Evolutionary conservation across 1,140 invertebrate species (phyloP).

Genomic region (Papilio dardanus): DNA sequence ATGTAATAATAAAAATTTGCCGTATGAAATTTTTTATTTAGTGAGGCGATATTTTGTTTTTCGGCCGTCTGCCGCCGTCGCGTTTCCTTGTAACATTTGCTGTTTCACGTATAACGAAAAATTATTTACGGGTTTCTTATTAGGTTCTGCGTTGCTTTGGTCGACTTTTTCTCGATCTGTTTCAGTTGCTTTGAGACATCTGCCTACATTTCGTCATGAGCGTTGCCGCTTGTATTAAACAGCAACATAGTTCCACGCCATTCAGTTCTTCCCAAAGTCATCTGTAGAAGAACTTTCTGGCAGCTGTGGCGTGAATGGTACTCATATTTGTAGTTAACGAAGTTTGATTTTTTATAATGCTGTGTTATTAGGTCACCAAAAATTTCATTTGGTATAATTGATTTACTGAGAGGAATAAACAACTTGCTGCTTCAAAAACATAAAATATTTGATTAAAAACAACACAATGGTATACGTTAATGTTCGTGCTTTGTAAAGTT

Average conservation of each 20-base stretch:
- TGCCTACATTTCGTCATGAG: background rate
- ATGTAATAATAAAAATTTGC: slow-evolving; percentile 71
- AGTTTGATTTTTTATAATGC: no score
- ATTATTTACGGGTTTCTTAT: slow-evolving; percentile 52
- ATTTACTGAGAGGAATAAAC: background rate
- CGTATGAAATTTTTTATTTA: slow-evolving; percentile 77
- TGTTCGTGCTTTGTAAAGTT: background rate
- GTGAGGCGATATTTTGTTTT: slow-evolving; percentile 66
- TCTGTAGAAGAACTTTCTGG: background rate
- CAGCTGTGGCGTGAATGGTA: background rate
- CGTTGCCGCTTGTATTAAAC: no score
- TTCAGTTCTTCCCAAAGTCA: background rate
- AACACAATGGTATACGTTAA: no score
- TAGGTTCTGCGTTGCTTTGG: slow-evolving; percentile 32
- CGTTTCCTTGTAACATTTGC: slow-evolving; percentile 41
- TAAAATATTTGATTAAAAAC: no score
- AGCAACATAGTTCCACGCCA: background rate
- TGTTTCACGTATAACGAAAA: slow-evolving; percentile 48
- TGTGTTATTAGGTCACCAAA: background rate
- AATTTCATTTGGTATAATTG: background rate
- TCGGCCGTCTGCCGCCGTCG: slow-evolving; percentile 42
- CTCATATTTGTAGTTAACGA: background rate
- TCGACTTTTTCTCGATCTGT: slow-evolving; percentile 15
- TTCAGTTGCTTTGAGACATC: background rate
- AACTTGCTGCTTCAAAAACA: no score